Evolutionary conservation across 2,113 vertebrate genomes (phyloP), one percentile per base, ranked within the genome.

Genomic region (Indicator indicator): DNA sequence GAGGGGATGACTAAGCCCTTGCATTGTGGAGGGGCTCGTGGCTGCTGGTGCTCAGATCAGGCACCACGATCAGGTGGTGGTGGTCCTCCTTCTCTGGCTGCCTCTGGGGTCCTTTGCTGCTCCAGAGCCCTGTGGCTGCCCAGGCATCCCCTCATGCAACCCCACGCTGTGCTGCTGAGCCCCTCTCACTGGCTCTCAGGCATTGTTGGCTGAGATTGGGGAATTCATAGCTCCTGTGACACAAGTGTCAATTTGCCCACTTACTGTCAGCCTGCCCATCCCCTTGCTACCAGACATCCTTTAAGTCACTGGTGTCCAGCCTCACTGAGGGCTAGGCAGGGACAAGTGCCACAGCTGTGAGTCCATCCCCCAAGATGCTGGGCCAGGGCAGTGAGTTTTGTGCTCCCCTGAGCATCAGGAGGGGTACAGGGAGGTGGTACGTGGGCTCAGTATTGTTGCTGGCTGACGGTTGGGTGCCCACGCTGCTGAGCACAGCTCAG

Each of bases 351-450:
- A 19, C 0, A 7, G 17, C 17, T 16, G 0, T 0, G 1, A 76
- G 28, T 72, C n/a, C n/a, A 10, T 19, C 14, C 1, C 1, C 14
- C 3, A 8, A 58, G 36, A 3, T 26, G 15, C 14, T 1, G 1
- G 70, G 50, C 54, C 4, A 4, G 63, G 55, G 15, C 77, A 36
- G 12, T 23, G 3, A 14, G 56, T 62, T 74, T 16, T 72, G 44
- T 5, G 8, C n/a, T 62, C n/a, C 6, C 13, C 54, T 44, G 21
- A 9, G 50, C 1, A 0, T 36, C 0, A 0, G 50, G 24, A 60
- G 8, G 17, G 2, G 42, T 44, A 44, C 42, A 44, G 42, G 42
- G 42, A 44, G 42, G 16, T 26, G 68, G 30, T 36, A 56, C 16
- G 3, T 55, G 52, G 74, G n/a, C 52, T n/a, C 63, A 21, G 38